Conservation (phyloP, 1,140 invertebrate species). For the Monochamus saltuarius region DNA sequence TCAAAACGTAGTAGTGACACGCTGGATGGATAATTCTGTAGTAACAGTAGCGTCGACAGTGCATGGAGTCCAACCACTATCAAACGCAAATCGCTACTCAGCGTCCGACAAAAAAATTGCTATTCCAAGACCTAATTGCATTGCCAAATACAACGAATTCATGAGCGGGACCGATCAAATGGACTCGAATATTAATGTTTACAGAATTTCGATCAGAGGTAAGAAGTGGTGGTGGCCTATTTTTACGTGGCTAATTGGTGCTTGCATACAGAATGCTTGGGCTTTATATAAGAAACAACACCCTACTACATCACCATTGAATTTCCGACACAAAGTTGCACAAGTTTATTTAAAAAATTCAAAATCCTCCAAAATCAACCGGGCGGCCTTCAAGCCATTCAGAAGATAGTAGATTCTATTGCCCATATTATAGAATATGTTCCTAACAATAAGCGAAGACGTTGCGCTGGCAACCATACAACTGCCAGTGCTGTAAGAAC, state of each 20-base stretch:
- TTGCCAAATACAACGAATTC: conserved; percentile 39
- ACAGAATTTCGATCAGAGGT: conserved; percentile 41
- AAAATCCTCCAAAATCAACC: too few relatives aligned
- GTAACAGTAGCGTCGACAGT: conserved; percentile 41
- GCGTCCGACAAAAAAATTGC: conserved; percentile 36
- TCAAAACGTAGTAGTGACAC: conserved; percentile 34
- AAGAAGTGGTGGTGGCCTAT: conserved; percentile 49
- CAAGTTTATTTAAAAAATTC: too few relatives aligned
- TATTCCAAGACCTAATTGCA: conserved; percentile 28
- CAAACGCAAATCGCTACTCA: conserved; percentile 38
- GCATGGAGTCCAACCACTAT: conserved; percentile 35
- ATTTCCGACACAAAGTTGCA: too few relatives aligned
- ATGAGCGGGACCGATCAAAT: conserved; percentile 46
- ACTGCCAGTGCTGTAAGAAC: too few relatives aligned
- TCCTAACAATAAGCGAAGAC: too few relatives aligned
- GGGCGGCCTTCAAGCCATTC: too few relatives aligned
- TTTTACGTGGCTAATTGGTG: conserved; percentile 42
- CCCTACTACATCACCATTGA: too few relatives aligned
- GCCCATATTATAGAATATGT: too few relatives aligned
- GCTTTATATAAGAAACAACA: conserved; percentile 33
- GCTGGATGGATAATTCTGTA: conserved; percentile 43
- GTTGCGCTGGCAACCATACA: too few relatives aligned
- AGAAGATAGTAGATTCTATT: too few relatives aligned
- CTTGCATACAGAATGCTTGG: conserved; percentile 45
- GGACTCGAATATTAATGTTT: conserved; percentile 45